These are phyloP conservation scores for Choloepus didactylus DNA, from an alignment of 2,797 vertebrate genomes.

Conservation along the genomic window DNA sequence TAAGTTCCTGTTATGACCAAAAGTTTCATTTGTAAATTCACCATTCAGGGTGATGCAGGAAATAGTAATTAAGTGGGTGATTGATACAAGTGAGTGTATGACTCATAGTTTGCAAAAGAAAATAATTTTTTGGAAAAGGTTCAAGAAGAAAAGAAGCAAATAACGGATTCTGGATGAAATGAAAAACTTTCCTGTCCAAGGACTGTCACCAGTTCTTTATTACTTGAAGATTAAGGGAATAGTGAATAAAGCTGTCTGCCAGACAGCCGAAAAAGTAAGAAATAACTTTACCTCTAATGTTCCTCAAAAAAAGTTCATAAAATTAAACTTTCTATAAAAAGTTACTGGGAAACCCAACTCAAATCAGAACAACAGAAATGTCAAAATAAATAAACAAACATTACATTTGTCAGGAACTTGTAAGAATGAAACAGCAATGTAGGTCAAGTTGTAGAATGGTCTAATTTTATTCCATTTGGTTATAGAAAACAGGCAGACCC, in stretches of 20 bases:
- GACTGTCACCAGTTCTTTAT: slow-evolving; percentile 63
- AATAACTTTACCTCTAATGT: slow-evolving; percentile 68
- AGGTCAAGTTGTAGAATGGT: slow-evolving; percentile 38
- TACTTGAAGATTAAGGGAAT: slow-evolving; percentile 79
- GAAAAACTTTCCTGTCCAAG: slow-evolving; percentile 74
- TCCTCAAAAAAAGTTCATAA: slow-evolving; percentile 69
- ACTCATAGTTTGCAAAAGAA: slow-evolving; percentile 76
- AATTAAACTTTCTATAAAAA: slow-evolving; percentile 80
- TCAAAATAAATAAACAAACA: slow-evolving; percentile 65
- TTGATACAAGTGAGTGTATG: slow-evolving; percentile 59
- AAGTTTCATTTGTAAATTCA: slow-evolving; percentile 73
- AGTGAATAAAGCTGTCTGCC: slow-evolving; percentile 74
- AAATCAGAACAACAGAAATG: slow-evolving; percentile 66
- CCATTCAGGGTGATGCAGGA: slow-evolving; percentile 57
- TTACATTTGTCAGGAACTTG: slow-evolving; percentile 73
- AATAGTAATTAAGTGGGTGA: slow-evolving; percentile 70
- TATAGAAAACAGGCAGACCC: slow-evolving; percentile 47
- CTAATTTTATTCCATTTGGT: slow-evolving; percentile 39
- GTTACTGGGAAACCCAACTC: slow-evolving; percentile 65
- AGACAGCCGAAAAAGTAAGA: slow-evolving; percentile 73
- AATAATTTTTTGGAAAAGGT: slow-evolving; percentile 59
- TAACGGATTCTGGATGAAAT: slow-evolving; percentile 72
- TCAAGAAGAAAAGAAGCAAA: slow-evolving; percentile 75
- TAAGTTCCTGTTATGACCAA: slow-evolving; percentile 45
- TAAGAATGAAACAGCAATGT: slow-evolving; percentile 63